Base-by-base conservation (phyloP, 1,140 invertebrate genomes). In the Coptotermes formosanus region DNA sequence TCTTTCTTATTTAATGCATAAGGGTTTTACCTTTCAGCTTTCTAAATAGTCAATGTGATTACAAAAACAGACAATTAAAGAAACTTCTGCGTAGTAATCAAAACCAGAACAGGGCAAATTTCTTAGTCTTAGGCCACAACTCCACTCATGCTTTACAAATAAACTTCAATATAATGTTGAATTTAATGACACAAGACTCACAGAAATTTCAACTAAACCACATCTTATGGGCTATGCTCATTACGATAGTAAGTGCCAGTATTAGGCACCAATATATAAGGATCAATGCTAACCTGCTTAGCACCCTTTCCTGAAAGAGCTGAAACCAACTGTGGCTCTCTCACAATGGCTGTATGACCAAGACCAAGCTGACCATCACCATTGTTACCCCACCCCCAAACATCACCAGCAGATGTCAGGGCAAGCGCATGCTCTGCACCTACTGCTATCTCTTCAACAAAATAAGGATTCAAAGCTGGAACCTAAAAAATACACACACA, bases 351-450 rank as follows among this genome's bases (percentile, higher is more conserved):
- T 38, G 92, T 91, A 88, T 94, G 93, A 0, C 93, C 92, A 2
- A 94, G 89, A 3, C 94, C 94, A 8, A 95, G 90, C 88, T 95
- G 94, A 21, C 93, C 93, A 88, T 95, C 94, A 86, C 91, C 90
- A 89, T 95, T 95, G 89, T 92, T 93, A 19, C 94, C 94, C 94
- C 94, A 95, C 6, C 92, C 94, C 89, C 92, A 94, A 1, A 95
- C 93, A 88, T 94, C 92, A 52, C 94, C 93, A 84, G 90, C 90
- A 59, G 90, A 89, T 25, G 92, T 93, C n/a, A 95, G 89, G 14
- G 92, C 93, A n/a, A 95, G 88, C 1, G 92, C 92, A 89, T 95
- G 94, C 88, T 95, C 94, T 7, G 93, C 92, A 7, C 94, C 94
- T 55, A 94, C 92, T 14, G 92, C 92, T 83, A 95, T 93, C 88